These are phyloP conservation scores for Mesocricetus auratus DNA, from an alignment of 2,113 vertebrate genomes.

Conservation along the genomic window DNA sequence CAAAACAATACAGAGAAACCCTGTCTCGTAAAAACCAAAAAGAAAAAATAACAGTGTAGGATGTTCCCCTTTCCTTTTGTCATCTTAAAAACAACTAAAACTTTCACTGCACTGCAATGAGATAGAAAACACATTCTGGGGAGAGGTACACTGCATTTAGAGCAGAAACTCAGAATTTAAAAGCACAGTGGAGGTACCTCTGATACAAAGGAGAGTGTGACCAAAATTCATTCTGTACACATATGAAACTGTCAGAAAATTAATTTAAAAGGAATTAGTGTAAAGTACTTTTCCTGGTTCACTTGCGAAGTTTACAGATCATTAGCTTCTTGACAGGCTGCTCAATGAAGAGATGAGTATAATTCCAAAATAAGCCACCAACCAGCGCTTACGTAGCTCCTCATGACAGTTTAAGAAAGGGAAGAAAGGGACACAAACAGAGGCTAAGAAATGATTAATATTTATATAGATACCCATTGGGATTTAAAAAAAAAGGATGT, in stretches of 20 bases:
- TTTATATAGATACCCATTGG: constrained; percentile 14
- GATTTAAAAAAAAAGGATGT: background rate
- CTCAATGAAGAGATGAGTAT: constrained; percentile 52
- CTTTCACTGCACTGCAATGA: background rate
- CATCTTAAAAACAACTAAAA: constrained; percentile 49
- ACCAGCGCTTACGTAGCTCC: constrained; percentile 60
- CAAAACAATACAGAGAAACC: too few relatives aligned
- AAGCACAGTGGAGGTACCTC: constrained; percentile 54
- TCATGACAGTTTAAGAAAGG: background rate
- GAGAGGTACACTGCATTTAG: background rate
- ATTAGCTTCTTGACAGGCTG: constrained; percentile 67
- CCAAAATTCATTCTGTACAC: background rate
- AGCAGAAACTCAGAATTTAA: constrained; percentile 59
- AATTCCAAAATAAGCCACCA: constrained; percentile 64
- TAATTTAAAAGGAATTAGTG: constrained; percentile 63
- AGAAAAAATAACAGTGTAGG: background rate
- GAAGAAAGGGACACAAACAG: constrained; percentile 26
- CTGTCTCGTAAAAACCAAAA: too few relatives aligned
- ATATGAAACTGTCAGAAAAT: constrained; percentile 20
- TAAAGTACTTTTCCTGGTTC: constrained; percentile 58
- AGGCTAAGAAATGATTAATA: constrained; percentile 60
- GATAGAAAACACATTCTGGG: constrained; percentile 18
- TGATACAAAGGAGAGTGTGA: constrained; percentile 11
- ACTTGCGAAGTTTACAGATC: constrained; percentile 71
- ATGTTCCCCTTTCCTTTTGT: constrained; percentile 11